Conservation (phyloP, 1,140 invertebrate genomes). For the Papilio machaon region DNA sequence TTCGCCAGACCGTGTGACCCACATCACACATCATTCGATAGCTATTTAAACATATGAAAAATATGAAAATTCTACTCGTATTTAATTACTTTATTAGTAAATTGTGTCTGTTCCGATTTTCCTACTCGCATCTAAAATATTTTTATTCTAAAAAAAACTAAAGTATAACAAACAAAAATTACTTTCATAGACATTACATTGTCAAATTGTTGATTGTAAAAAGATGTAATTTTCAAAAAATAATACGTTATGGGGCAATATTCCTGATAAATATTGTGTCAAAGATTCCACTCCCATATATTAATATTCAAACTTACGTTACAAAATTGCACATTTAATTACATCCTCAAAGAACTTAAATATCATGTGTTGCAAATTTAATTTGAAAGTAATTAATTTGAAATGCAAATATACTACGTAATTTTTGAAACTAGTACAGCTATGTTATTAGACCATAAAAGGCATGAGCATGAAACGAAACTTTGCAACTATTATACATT, state of each 20-base stretch:
- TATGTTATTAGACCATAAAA: slow-evolving; percentile 29
- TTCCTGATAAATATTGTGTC: not conserved
- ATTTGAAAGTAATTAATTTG: slow-evolving; percentile 19
- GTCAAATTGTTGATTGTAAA: not conserved
- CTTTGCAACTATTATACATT: not conserved
- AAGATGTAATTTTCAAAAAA: not conserved
- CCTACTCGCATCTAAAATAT: too few species aligned
- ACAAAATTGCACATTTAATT: slow-evolving; percentile 3
- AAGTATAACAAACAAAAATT: too few species aligned
- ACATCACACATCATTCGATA: slow-evolving; percentile 48
- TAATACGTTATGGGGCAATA: not conserved
- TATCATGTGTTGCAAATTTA: slow-evolving; percentile 3
- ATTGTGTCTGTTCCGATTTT: not conserved
- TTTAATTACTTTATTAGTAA: too few species aligned
- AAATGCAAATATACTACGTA: slow-evolving; percentile 28
- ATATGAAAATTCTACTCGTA: too few species aligned
- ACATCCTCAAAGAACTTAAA: slow-evolving; percentile 6
- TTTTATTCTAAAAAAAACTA: too few species aligned
- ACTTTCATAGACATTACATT: not conserved
- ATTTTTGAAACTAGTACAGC: slow-evolving; percentile 8
- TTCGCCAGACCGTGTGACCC: slow-evolving; percentile 61
- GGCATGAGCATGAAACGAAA: slow-evolving; percentile 8
- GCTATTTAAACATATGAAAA: slow-evolving; percentile 35
- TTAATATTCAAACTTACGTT: not conserved
- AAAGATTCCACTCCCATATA: not conserved